Percentiles rank a stretch among this genome's conserved stretches.
phyloP scores from a whole-genome alignment of 1,140 invertebrate species.

The Hydropsyche tenuis region DNA sequence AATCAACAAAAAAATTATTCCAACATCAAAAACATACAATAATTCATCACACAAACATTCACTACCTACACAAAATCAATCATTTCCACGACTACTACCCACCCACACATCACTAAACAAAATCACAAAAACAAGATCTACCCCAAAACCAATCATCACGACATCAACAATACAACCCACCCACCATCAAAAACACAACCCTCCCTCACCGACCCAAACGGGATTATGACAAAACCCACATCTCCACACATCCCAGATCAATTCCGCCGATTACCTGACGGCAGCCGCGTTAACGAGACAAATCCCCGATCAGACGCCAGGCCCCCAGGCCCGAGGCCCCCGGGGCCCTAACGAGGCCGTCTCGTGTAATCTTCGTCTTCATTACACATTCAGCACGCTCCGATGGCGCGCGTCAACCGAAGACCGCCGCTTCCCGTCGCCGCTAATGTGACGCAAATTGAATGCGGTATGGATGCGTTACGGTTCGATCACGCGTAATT shows the following conservation, averaged over 20 bases:
- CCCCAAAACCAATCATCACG: too few relatives aligned
- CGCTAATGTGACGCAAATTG: too few relatives aligned
- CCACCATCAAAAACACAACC: not conserved
- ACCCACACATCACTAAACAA: too few relatives aligned
- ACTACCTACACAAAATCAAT: too few relatives aligned
- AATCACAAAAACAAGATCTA: too few relatives aligned
- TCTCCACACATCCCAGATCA: conserved; percentile 4
- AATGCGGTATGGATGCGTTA: too few relatives aligned
- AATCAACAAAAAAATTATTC: too few relatives aligned
- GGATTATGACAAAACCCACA: not conserved
- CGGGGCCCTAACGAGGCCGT: conserved; percentile 20
- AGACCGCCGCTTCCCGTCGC: not conserved
- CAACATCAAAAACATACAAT: too few relatives aligned
- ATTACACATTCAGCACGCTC: conserved; percentile 35
- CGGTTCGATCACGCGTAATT: too few relatives aligned
- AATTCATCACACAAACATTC: too few relatives aligned
- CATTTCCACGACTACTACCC: too few relatives aligned
- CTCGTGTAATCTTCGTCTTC: conserved; percentile 37
- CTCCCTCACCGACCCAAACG: not conserved
- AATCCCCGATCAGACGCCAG: conserved; percentile 11
- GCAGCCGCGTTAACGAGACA: conserved; percentile 19
- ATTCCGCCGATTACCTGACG: conserved; percentile 9
- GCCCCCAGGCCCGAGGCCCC: not conserved
- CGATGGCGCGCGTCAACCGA: conserved; percentile 13
- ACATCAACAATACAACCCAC: too few relatives aligned